Evolutionary conservation across 2,888 invertebrate genomes (phyloP).

Genomic region (Chelonus formosanus): DNA sequence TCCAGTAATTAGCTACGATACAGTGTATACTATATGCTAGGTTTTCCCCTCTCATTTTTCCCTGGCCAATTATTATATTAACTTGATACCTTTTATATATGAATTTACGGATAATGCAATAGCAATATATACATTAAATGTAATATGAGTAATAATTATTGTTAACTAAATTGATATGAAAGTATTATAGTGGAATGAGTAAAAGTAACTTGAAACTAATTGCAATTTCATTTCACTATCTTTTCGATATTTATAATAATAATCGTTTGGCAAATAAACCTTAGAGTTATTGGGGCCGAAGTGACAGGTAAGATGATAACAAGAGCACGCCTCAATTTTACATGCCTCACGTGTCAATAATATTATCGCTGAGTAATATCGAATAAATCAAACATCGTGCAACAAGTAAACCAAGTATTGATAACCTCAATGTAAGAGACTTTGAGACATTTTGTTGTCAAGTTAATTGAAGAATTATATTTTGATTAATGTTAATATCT

Average conservation of each 20-base stretch:
- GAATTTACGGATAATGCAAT: no score
- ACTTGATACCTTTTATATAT: no score
- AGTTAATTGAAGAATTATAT: background rate
- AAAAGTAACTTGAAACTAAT: no score
- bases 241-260: background rate
- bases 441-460: no score
- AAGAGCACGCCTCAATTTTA: slow-evolving; percentile 50
- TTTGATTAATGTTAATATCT: background rate
- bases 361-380: slow-evolving; percentile 44
- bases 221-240: background rate
- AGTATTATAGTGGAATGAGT: no score
- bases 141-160: no score
- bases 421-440: slow-evolving; percentile 28
- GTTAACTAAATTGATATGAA: no score
- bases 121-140: no score
- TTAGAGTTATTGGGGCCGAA: slow-evolving; percentile 31
- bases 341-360: slow-evolving; percentile 42
- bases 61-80: no score
- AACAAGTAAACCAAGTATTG: slow-evolving; percentile 25
- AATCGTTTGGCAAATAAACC: slow-evolving; percentile 4
- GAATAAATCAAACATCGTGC: slow-evolving; percentile 42
- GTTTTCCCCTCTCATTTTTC: no score
- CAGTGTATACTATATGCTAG: background rate
- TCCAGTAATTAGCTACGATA: slow-evolving; percentile 16
- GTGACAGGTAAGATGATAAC: slow-evolving; percentile 36